These are phyloP conservation scores for Priapulus caudatus DNA, from an alignment of 2,888 invertebrate species.

Conservation along the genomic window DNA sequence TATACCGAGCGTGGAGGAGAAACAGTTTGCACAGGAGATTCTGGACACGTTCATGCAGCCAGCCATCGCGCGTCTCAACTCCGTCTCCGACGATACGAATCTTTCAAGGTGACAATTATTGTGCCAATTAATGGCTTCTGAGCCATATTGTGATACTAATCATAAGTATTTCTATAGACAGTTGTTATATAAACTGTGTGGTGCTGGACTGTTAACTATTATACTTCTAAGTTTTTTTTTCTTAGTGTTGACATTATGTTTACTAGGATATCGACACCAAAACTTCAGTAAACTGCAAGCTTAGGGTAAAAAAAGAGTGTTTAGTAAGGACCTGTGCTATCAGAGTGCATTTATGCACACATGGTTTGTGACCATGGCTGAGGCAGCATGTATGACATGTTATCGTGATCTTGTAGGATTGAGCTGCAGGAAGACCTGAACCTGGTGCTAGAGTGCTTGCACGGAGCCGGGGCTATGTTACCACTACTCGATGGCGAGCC, in stretches of 20 bases:
- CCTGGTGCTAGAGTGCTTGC: constrained; percentile 53
- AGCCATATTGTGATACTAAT: too few relatives aligned
- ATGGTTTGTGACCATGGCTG: background rate
- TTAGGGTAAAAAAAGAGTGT: too few relatives aligned
- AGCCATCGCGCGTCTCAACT: constrained; percentile 48
- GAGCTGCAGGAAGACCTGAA: constrained; percentile 54
- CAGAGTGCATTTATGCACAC: too few relatives aligned
- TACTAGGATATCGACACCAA: too few relatives aligned
- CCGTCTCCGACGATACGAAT: constrained; percentile 6
- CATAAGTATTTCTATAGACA: too few relatives aligned
- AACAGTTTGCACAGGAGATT: constrained; percentile 52
- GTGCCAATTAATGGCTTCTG: too few relatives aligned
- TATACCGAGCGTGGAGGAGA: constrained; percentile 56
- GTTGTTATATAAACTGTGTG: too few relatives aligned
- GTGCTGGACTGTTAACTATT: too few relatives aligned
- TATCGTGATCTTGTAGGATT: constrained; percentile 43
- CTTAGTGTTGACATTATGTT: too few relatives aligned
- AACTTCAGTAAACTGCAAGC: too few relatives aligned
- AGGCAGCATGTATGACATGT: background rate
- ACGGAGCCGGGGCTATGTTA: constrained; percentile 51
- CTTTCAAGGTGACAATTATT: constrained; percentile 7
- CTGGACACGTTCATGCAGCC: constrained; percentile 46
- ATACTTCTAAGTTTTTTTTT: too few relatives aligned
- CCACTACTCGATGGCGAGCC: constrained; percentile 55
- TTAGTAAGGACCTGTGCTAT: too few relatives aligned